These are phyloP conservation scores for Bombus affinis DNA, from an alignment of 1,140 invertebrate genomes.

Conservation along the genomic window DNA sequence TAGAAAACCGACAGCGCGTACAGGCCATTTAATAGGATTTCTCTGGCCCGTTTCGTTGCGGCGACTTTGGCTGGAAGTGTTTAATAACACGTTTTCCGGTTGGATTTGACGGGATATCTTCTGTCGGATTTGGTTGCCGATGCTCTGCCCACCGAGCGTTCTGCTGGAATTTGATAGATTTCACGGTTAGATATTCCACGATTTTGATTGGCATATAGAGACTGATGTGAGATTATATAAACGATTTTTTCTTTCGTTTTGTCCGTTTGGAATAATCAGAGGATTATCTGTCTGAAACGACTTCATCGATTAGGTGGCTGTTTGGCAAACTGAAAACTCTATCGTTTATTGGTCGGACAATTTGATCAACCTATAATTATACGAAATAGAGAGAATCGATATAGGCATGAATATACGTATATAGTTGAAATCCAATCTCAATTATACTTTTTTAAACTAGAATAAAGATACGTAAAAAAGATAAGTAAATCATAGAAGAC, in stretches of 20 bases:
- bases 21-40: constrained; percentile 23
- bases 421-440: neutral
- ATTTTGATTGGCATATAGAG: neutral
- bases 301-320: neutral
- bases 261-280: neutral
- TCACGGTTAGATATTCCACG: neutral
- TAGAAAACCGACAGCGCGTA: constrained; percentile 17
- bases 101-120: constrained; percentile 12
- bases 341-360: neutral
- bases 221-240: neutral
- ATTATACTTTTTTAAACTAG: no score
- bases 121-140: constrained; percentile 13
- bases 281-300: neutral
- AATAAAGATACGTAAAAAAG: no score
- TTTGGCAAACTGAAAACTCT: neutral
- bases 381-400: neutral
- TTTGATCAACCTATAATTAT: neutral
- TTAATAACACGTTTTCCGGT: constrained; percentile 30
- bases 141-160: neutral
- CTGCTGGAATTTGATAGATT: constrained; percentile 14
- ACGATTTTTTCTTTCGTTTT: neutral
- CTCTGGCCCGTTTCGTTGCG: neutral
- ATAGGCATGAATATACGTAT: no score
- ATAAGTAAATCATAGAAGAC: no score
- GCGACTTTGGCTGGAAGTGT: neutral